Conservation (phyloP, 2,888 invertebrate genomes). For the Tenthredo amoena region DNA sequence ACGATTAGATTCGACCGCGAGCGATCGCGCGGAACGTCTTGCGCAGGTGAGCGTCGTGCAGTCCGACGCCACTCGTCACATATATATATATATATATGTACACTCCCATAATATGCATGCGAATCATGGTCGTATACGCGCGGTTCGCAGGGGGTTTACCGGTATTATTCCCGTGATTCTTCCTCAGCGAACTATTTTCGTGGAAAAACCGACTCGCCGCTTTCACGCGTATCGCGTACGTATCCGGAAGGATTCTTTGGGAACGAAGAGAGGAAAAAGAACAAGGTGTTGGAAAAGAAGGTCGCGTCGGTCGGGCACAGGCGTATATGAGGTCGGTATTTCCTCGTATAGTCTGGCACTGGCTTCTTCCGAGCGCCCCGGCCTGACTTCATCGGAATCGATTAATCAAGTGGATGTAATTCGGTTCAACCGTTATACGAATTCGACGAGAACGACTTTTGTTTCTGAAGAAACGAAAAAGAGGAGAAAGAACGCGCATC, state of each 20-base stretch:
- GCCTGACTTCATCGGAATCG: background rate
- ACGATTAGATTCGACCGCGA: slow-evolving; percentile 25
- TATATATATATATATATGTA: background rate
- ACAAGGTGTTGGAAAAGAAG: background rate
- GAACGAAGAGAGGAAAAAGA: background rate
- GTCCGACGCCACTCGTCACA: background rate
- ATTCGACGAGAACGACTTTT: background rate
- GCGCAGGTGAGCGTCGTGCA: slow-evolving; percentile 17
- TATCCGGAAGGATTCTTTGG: background rate
- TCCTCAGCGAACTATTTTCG: background rate
- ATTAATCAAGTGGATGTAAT: background rate
- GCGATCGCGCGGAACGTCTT: slow-evolving; percentile 37
- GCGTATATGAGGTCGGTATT: background rate
- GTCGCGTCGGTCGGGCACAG: background rate
- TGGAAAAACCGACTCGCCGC: background rate
- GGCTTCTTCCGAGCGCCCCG: background rate
- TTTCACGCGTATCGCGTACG: background rate
- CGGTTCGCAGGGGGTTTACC: background rate
- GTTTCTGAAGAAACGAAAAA: background rate
- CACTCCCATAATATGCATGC: background rate
- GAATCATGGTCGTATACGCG: background rate
- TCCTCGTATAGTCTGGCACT: background rate
- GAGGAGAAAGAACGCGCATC: background rate
- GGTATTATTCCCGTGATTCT: background rate
- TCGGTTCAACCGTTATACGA: background rate